A percentile compares a stretch with the other conserved stretches of the same genome.
These are phyloP conservation scores for Phocides pigmalion DNA, from an alignment of 1,140 invertebrate species.

Conservation along the genomic window DNA sequence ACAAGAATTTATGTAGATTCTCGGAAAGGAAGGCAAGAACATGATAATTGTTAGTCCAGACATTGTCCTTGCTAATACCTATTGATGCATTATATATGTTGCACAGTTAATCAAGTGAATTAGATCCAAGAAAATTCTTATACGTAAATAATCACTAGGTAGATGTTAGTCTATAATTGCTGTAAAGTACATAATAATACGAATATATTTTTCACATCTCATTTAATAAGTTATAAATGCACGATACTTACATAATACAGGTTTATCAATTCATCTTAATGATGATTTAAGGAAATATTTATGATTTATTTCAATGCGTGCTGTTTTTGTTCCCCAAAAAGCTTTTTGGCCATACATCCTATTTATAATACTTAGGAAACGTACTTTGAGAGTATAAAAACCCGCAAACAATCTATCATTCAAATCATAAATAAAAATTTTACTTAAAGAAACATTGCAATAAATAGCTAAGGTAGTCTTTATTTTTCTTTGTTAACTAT, in stretches of 20 bases:
- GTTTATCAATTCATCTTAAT: background rate
- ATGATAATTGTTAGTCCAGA: conserved; percentile 39
- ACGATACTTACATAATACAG: background rate
- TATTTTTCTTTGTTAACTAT: background rate
- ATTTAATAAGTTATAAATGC: no score
- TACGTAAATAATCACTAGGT: background rate
- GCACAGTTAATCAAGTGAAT: conserved; percentile 10
- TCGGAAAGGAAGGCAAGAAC: conserved; percentile 41
- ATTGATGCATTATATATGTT: conserved; percentile 14
- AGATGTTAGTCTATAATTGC: conserved; percentile 1
- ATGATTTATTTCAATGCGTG: background rate
- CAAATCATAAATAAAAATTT: background rate
- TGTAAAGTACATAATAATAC: conserved; percentile 4
- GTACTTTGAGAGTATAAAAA: background rate
- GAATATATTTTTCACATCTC: background rate
- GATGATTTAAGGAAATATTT: background rate
- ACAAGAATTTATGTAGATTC: conserved; percentile 36
- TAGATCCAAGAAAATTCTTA: conserved; percentile 16
- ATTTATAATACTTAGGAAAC: background rate
- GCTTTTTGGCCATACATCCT: background rate
- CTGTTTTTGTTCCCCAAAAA: background rate
- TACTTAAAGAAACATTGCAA: conserved; percentile 6
- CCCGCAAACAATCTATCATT: background rate
- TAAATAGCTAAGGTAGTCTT: conserved; percentile 12
- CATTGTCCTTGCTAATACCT: conserved; percentile 37